phyloP scores from a whole-genome alignment of 2,113 vertebrate species.

The Ammodramus savannarum region DNA sequence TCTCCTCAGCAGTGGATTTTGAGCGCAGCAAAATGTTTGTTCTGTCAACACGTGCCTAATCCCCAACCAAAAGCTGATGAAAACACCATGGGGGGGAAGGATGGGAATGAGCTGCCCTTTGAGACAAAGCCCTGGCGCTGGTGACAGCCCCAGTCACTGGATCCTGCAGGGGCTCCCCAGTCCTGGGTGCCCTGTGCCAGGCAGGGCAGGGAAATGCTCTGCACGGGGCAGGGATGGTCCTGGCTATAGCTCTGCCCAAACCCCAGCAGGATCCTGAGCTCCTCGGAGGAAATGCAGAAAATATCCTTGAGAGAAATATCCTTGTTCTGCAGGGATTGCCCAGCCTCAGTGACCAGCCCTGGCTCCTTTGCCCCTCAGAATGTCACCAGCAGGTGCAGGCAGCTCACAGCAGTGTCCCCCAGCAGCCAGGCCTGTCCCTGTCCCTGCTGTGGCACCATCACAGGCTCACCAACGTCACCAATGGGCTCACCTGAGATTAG shows the following conservation, averaged over 20 bases:
- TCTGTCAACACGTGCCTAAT: conserved; percentile 69
- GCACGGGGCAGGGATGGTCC: neutral
- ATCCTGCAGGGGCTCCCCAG: neutral
- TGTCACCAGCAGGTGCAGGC: neutral
- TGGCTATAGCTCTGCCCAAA: neutral
- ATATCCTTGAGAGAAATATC: neutral
- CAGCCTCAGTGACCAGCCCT: neutral
- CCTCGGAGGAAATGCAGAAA: rapidly evolving
- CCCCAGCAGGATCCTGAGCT: rapidly evolving
- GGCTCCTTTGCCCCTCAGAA: neutral
- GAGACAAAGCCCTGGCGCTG: neutral
- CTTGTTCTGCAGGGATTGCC: neutral
- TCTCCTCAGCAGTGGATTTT: conserved; percentile 18
- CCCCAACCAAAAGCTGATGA: conserved; percentile 49
- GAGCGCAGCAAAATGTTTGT: conserved; percentile 61
- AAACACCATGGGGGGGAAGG: conserved; percentile 30
- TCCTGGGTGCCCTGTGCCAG: neutral
- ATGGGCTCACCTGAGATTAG: neutral
- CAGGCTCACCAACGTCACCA: neutral
- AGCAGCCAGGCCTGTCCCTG: neutral
- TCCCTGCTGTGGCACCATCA: neutral
- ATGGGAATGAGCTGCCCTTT: conserved; percentile 67
- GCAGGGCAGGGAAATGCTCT: neutral
- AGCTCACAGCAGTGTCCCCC: rapidly evolving
- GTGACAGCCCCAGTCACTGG: neutral